Evolutionary conservation across 2,888 invertebrate species (phyloP).

Genomic region (Phaedon cochleariae): DNA sequence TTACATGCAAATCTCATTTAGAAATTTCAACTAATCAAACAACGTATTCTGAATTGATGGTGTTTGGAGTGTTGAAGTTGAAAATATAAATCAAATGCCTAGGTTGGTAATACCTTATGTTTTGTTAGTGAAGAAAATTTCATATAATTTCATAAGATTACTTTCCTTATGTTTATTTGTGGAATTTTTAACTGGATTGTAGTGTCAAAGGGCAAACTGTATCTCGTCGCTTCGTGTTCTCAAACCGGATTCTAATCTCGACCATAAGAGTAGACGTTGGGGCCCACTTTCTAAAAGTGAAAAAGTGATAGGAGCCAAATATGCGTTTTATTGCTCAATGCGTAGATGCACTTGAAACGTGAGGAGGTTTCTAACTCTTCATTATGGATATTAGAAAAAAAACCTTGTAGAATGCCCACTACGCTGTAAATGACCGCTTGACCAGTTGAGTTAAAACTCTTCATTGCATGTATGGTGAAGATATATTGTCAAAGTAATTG

Average conservation of each 20-base stretch:
- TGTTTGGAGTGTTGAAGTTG: no score
- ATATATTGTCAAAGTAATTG: no score
- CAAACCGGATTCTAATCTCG: constrained; percentile 42
- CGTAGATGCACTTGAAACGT: constrained; percentile 10
- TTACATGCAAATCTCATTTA: constrained; percentile 61
- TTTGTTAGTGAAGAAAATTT: no score
- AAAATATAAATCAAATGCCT: no score
- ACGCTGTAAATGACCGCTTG: not conserved
- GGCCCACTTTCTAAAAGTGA: constrained; percentile 12
- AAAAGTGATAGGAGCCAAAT: constrained; percentile 1
- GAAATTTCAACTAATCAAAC: constrained; percentile 59
- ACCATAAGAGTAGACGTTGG: constrained; percentile 38
- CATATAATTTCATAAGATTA: no score
- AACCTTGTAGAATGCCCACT: not conserved
- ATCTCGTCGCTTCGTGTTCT: not conserved
- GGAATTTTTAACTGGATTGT: not conserved
- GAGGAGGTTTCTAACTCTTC: constrained; percentile 9
- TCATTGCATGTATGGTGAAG: no score
- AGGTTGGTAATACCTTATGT: no score
- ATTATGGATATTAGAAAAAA: not conserved
- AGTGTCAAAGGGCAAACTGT: constrained; percentile 16
- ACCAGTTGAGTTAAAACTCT: no score
- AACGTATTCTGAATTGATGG: not conserved
- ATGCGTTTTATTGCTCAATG: constrained; percentile 15
- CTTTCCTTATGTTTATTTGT: not conserved